Percentiles rank a stretch among this genome's conserved stretches.
Evolutionary conservation across 2,113 vertebrate species (phyloP).

Genomic region (Prinia subflava): DNA sequence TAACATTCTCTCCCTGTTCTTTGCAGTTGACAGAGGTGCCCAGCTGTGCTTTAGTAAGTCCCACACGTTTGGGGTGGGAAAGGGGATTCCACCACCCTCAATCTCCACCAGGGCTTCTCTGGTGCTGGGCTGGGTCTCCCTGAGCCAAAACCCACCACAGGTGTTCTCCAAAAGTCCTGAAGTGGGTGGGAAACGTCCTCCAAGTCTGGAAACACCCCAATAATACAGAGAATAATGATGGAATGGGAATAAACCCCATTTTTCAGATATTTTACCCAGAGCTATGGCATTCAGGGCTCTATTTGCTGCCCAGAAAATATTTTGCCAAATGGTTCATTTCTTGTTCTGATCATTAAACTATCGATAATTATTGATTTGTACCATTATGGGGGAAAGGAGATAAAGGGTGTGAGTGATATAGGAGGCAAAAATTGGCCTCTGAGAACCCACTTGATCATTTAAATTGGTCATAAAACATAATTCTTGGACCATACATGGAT

Average conservation of each 20-base stretch:
- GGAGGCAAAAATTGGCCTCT: not conserved
- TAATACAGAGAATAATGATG: not conserved
- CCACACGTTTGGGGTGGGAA: not conserved
- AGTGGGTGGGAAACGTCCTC: not conserved
- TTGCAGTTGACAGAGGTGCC: not conserved
- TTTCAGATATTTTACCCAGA: not conserved
- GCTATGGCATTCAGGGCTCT: accelerated
- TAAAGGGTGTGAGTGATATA: not conserved
- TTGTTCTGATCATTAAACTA: not conserved
- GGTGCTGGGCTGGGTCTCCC: not conserved
- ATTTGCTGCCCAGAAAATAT: not conserved
- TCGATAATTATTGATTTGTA: accelerated
- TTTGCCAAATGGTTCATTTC: not conserved
- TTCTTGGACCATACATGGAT: not conserved
- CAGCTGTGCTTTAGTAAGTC: not conserved
- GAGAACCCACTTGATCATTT: not conserved
- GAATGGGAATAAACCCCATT: not conserved
- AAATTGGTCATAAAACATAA: not conserved
- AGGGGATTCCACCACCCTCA: not conserved
- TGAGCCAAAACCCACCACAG: not conserved
- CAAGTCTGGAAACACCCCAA: not conserved
- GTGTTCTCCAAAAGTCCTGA: not conserved
- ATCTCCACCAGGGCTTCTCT: not conserved
- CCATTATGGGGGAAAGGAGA: not conserved
- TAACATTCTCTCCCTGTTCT: not conserved